Evolutionary conservation across 2,888 invertebrate genomes (phyloP).

Genomic region (Notodonta dromedarius): DNA sequence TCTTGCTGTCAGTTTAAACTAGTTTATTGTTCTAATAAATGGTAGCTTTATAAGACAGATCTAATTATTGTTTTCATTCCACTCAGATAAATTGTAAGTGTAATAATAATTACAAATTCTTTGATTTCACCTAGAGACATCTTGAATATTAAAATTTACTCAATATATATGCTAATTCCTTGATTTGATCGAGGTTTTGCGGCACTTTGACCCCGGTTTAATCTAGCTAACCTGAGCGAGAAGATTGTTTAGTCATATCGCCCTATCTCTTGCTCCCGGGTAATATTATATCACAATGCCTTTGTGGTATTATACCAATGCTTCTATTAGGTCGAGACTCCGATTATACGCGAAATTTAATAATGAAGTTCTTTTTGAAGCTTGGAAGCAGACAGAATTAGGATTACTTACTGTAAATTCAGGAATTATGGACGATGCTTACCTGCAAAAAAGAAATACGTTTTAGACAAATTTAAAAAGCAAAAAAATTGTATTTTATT

Average conservation of each 20-base stretch:
- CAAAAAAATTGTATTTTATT: too few relatives aligned
- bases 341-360: neutral
- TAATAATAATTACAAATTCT: too few relatives aligned
- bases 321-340: conserved; percentile 1
- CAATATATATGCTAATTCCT: neutral
- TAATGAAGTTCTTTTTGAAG: conserved; percentile 4
- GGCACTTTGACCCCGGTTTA: neutral
- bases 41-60: too few relatives aligned
- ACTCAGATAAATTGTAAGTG: too few relatives aligned
- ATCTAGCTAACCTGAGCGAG: neutral
- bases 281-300: neutral
- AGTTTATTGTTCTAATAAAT: too few relatives aligned
- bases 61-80: too few relatives aligned
- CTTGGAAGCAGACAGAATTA: neutral
- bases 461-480: neutral
- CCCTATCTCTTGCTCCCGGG: too few relatives aligned
- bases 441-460: conserved; percentile 47
- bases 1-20: too few relatives aligned
- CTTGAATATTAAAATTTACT: neutral
- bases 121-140: neutral
- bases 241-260: neutral
- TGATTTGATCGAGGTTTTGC: neutral
- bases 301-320: neutral
- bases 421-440: conserved; percentile 34
- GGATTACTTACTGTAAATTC: conserved; percentile 29